A percentile compares a stretch with the other conserved stretches of the same genome.
Evolutionary conservation across 2,113 vertebrate genomes (phyloP).

Genomic region (Lonchura striata): DNA sequence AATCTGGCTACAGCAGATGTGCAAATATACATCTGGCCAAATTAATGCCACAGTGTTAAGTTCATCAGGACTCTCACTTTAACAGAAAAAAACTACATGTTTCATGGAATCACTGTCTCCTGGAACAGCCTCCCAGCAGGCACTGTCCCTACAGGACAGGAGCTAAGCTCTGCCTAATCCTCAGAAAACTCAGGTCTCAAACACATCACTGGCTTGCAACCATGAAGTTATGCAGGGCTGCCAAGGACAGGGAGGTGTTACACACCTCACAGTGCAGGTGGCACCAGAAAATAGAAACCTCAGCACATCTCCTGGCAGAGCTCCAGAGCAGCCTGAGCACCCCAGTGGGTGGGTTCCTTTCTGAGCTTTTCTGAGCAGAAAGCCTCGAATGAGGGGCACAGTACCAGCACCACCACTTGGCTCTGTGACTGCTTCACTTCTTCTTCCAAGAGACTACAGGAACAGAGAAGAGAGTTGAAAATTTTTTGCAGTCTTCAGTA

Average conservation of each 20-base stretch:
- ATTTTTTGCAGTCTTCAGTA: not conserved
- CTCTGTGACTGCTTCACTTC: not conserved
- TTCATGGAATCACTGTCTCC: not conserved
- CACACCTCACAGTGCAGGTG: not conserved
- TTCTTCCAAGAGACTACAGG: not conserved
- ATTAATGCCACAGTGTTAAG: not conserved
- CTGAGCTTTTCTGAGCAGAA: not conserved
- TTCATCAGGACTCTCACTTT: not conserved
- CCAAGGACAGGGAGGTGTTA: not conserved
- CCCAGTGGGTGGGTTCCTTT: not conserved
- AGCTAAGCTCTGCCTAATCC: not conserved
- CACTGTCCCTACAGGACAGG: not conserved
- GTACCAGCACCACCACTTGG: not conserved
- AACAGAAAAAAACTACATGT: not conserved
- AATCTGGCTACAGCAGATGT: not conserved
- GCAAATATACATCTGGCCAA: not conserved
- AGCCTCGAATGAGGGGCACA: not conserved
- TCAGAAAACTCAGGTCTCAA: not conserved
- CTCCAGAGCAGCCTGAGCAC: not conserved
- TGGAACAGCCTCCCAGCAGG: not conserved
- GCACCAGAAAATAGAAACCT: not conserved
- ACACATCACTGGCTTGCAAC: not conserved
- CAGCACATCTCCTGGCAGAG: not conserved
- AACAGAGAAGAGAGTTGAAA: not conserved
- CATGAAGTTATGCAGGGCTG: not conserved